Percentiles rank a stretch among this genome's conserved stretches.
These are phyloP conservation scores for Standfussiana lucernea DNA, from an alignment of 2,888 invertebrate genomes.

Conservation along the genomic window DNA sequence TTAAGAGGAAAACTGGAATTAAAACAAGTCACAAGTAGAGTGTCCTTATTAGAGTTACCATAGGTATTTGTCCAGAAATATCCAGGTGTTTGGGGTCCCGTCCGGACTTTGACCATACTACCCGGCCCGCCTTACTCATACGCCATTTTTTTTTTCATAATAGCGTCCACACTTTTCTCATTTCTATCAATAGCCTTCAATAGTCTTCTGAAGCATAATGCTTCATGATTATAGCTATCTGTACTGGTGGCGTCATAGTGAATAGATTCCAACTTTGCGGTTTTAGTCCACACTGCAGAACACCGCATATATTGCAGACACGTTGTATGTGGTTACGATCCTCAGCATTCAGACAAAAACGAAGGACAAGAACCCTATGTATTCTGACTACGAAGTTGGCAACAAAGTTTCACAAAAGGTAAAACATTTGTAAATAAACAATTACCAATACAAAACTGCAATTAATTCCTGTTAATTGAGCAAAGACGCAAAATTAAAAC, in stretches of 20 bases:
- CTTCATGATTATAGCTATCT: no score
- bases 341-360: not conserved
- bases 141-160: no score
- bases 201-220: no score
- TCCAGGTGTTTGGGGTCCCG: no score
- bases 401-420: not conserved
- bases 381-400: not conserved
- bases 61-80: not conserved
- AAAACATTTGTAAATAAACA: conserved; percentile 38
- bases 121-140: no score
- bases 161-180: no score
- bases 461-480: conserved; percentile 35
- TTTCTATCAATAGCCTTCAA: no score
- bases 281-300: not conserved
- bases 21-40: not conserved
- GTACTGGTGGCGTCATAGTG: not conserved
- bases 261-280: not conserved
- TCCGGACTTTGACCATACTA: no score
- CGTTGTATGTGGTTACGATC: not conserved
- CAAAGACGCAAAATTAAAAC: conserved; percentile 6
- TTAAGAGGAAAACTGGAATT: not conserved
- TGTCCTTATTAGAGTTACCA: not conserved
- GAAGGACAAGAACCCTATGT: not conserved
- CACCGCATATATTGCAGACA: not conserved
- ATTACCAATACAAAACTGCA: conserved; percentile 27